These are phyloP conservation scores for Drosophila austrosaltans DNA, from an alignment of 2,888 invertebrate genomes.

Conservation along the genomic window DNA sequence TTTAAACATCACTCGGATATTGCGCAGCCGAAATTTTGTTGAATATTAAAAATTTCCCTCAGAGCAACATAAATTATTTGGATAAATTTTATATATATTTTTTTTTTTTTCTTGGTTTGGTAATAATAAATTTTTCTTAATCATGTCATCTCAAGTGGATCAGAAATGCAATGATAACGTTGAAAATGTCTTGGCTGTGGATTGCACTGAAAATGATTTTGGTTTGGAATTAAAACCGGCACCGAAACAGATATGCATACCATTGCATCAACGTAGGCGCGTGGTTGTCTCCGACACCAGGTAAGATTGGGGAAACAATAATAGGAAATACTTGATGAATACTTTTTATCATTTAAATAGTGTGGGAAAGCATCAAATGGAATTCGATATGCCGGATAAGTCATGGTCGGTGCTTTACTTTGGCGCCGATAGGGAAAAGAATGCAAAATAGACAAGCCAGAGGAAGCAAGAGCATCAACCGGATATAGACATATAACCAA, in stretches of 20 bases:
- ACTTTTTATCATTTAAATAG: conserved; percentile 6
- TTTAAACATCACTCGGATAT: not conserved
- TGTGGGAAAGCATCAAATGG: conserved; percentile 9
- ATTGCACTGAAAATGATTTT: conserved; percentile 30
- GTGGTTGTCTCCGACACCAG: conserved; percentile 48
- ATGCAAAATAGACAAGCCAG: conserved; percentile 35
- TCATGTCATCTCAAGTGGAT: conserved; percentile 28
- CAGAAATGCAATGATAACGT: conserved; percentile 8
- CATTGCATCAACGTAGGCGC: conserved; percentile 49
- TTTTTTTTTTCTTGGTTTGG: not conserved
- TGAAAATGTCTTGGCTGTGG: conserved; percentile 13
- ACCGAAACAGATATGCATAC: conserved; percentile 63
- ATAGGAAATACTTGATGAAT: not conserved
- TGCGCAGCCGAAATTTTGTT: not conserved
- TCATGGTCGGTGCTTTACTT: conserved; percentile 68
- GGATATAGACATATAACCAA: not conserved
- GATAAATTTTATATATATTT: not conserved
- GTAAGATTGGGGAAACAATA: conserved; percentile 26
- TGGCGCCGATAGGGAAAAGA: conserved; percentile 50
- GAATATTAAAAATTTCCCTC: too few relatives aligned
- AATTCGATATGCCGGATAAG: conserved; percentile 63
- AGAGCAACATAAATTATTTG: too few relatives aligned
- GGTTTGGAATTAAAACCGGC: conserved; percentile 60
- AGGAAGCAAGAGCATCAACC: not conserved
- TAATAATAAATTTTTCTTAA: not conserved